Conservation (phyloP, 1,140 invertebrate species). For the Lepidurus packardi region DNA sequence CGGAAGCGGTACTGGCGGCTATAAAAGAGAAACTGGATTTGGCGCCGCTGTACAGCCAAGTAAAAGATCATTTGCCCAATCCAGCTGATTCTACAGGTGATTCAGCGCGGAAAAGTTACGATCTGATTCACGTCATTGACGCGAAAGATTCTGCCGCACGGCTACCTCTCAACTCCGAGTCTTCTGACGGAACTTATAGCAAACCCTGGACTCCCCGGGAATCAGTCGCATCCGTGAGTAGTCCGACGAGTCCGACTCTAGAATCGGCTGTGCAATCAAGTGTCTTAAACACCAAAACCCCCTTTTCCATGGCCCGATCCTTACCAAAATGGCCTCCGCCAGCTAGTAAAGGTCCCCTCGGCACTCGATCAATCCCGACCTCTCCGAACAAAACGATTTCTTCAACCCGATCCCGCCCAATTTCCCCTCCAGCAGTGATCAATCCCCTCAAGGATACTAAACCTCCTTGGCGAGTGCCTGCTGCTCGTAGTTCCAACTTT, state of each 20-base stretch:
- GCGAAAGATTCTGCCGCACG: neutral
- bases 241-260: neutral
- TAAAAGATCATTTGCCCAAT: slow-evolving; percentile 31
- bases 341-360: neutral
- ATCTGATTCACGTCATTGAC: slow-evolving; percentile 29
- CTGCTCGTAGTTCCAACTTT: neutral
- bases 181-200: slow-evolving; percentile 30
- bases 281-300: neutral
- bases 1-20: slow-evolving; percentile 31
- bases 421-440: slow-evolving; percentile 3
- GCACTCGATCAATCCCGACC: neutral
- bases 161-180: slow-evolving; percentile 26
- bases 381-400: slow-evolving; percentile 3
- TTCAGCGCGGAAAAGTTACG: neutral
- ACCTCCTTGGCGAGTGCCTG: slow-evolving; percentile 28
- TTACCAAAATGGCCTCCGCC: slow-evolving; percentile 32
- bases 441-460: neutral
- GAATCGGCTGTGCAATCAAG: neutral
- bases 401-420: neutral
- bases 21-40: slow-evolving; percentile 33
- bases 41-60: slow-evolving; percentile 32
- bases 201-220: slow-evolving; percentile 32
- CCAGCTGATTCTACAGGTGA: neutral
- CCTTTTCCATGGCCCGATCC: slow-evolving; percentile 26
- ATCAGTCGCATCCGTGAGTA: neutral